A percentile compares a stretch with the other conserved stretches of the same genome.
Evolutionary conservation across 2,113 vertebrate species (phyloP).

Genomic region (Bubo scandiacus): DNA sequence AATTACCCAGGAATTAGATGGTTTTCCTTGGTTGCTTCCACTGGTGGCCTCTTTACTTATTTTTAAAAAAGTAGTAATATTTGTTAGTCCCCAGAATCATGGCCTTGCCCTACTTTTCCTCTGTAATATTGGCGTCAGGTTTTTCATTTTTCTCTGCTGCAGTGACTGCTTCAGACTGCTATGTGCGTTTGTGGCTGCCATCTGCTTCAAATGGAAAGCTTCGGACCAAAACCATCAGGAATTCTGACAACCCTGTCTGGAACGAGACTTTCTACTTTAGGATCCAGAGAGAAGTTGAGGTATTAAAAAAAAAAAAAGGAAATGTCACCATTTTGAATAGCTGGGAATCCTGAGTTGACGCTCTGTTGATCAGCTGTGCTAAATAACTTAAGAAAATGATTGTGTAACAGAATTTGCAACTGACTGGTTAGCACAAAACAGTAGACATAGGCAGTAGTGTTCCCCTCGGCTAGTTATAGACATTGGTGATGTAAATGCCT

Average conservation of each 20-base stretch:
- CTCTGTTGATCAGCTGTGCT: neutral
- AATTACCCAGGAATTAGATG: neutral
- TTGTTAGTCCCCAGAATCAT: neutral
- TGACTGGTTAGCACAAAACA: neutral
- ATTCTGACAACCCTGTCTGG: constrained; percentile 81
- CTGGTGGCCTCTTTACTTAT: neutral
- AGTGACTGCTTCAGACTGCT: constrained; percentile 81
- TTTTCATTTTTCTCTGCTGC: constrained; percentile 27
- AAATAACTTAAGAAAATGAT: neutral
- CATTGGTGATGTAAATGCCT: neutral
- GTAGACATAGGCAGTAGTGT: neutral
- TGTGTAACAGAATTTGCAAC: neutral
- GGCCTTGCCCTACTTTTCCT: neutral
- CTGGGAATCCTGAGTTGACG: neutral
- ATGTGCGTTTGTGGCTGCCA: constrained; percentile 81
- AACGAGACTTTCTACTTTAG: constrained; percentile 85
- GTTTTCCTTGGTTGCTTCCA: neutral
- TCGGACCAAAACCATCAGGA: constrained; percentile 77
- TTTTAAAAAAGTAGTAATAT: neutral
- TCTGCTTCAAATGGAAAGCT: constrained; percentile 71
- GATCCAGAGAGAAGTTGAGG: constrained; percentile 82
- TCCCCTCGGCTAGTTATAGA: neutral
- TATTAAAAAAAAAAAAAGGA: constrained; percentile 41
- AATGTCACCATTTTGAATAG: neutral
- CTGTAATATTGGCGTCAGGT: neutral